Conservation (phyloP, 2,888 invertebrate genomes). For the Sphaerophoria taeniata region DNA sequence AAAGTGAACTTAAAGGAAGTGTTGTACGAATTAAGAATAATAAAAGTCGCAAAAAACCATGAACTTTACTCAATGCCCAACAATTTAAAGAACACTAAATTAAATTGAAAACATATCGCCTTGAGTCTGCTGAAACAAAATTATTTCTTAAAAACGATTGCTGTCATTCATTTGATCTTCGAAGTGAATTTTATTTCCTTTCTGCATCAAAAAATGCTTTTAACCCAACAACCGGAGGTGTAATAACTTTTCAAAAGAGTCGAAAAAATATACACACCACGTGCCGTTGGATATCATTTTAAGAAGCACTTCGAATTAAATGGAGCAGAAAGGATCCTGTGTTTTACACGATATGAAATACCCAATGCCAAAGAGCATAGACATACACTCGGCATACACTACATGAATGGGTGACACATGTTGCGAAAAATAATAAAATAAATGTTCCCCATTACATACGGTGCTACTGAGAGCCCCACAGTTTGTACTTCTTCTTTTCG, state of each 20-base stretch:
- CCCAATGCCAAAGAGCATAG: constrained; percentile 18
- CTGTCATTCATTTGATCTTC: constrained; percentile 5
- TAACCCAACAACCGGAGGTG: not conserved
- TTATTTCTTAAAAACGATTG: not conserved
- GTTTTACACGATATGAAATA: constrained; percentile 28
- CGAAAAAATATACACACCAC: constrained; percentile 6
- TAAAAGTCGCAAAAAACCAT: not conserved
- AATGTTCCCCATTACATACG: constrained; percentile 57
- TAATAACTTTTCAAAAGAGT: not conserved
- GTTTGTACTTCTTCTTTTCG: not conserved
- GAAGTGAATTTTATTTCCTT: constrained; percentile 1
- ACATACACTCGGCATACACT: not conserved
- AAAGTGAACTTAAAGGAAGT: too few species aligned
- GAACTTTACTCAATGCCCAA: too few species aligned
- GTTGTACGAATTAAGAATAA: not conserved
- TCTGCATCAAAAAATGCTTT: not conserved
- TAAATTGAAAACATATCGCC: too few species aligned
- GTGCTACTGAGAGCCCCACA: not conserved
- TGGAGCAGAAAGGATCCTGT: constrained; percentile 50
- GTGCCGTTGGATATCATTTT: constrained; percentile 1
- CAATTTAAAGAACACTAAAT: too few species aligned
- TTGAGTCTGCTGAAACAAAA: not conserved
- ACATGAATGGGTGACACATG: constrained; percentile 26
- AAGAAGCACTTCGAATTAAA: constrained; percentile 46
- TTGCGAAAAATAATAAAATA: constrained; percentile 53